Conservation (phyloP, 2,888 invertebrate genomes). For the Spatulosminthurus flaviceps region DNA sequence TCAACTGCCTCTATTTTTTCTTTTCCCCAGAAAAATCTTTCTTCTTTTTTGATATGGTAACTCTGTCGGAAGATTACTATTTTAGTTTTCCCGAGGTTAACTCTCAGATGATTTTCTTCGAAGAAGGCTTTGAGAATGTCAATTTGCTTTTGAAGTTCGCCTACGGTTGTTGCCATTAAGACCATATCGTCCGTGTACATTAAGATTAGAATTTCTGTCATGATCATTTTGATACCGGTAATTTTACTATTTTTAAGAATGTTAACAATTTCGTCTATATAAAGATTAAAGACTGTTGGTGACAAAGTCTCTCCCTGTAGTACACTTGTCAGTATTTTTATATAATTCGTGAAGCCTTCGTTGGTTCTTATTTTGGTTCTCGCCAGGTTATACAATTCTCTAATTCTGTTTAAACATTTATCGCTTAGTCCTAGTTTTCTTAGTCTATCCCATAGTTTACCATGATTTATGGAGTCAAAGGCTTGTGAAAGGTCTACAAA, state of each 20-base stretch:
- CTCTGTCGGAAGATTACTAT: too few species aligned
- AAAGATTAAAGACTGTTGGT: too few species aligned
- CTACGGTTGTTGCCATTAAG: background rate
- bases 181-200: constrained; percentile 5
- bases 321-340: background rate
- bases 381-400: background rate
- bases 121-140: background rate
- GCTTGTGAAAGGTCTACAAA: background rate
- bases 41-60: too few species aligned
- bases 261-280: constrained; percentile 6
- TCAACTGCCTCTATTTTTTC: too few species aligned
- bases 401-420: background rate
- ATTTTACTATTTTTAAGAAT: background rate
- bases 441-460: background rate
- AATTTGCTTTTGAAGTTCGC: background rate
- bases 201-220: background rate
- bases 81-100: too few species aligned
- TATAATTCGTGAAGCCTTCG: background rate
- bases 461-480: background rate
- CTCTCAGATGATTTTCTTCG: too few species aligned
- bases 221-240: background rate
- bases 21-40: too few species aligned
- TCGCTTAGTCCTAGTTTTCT: background rate
- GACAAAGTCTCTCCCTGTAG: too few species aligned
- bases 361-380: background rate